phyloP scores from a whole-genome alignment of 1,140 invertebrate species.

The Brachionus koreanus region DNA sequence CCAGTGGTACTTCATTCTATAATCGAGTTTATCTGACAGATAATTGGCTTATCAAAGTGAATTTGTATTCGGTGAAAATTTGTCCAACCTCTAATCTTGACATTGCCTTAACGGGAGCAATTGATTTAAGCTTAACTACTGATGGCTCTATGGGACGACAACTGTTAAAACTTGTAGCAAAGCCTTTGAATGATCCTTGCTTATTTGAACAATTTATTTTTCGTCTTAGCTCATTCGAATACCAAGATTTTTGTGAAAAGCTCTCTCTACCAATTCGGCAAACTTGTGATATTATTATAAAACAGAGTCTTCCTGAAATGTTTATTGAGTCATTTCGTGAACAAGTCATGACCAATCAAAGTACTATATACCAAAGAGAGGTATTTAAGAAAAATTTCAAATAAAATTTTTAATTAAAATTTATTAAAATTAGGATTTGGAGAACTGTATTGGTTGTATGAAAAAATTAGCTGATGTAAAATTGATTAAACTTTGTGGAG shows the following conservation, averaged over 20 bases:
- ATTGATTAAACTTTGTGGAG: conserved; percentile 68
- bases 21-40: conserved; percentile 71
- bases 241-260: conserved; percentile 73
- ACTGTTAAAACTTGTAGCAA: conserved; percentile 68
- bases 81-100: conserved; percentile 69
- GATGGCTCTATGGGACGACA: conserved; percentile 61
- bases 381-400: conserved; percentile 17
- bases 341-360: conserved; percentile 69
- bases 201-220: conserved; percentile 45
- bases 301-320: conserved; percentile 73
- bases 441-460: conserved; percentile 83
- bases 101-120: conserved; percentile 67
- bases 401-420: conserved; percentile 17
- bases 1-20: conserved; percentile 62
- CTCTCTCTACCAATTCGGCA: conserved; percentile 70
- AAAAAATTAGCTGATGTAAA: conserved; percentile 73
- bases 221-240: conserved; percentile 72
- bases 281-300: conserved; percentile 71
- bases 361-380: conserved; percentile 18
- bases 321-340: conserved; percentile 78
- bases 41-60: conserved; percentile 81
- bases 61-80: conserved; percentile 70
- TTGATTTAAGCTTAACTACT: not conserved
- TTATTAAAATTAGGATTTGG: conserved; percentile 63
- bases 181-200: not conserved